phyloP scores from a whole-genome alignment of 1,140 invertebrate genomes.

The Doryteuthis pealeii region DNA sequence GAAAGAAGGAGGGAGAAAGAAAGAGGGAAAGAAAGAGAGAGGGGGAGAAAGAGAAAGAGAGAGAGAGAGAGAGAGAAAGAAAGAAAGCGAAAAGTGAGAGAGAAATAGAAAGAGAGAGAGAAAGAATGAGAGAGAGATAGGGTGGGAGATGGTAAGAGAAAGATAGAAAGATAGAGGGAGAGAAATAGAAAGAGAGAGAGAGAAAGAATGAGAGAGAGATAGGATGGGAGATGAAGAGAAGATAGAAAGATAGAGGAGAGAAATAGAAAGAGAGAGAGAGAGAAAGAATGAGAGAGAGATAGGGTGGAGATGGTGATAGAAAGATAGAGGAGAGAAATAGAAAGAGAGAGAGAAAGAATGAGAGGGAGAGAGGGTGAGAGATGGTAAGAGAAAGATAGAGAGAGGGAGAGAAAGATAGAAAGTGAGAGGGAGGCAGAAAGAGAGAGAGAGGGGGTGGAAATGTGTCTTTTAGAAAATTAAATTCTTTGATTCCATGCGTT shows the following conservation, averaged over 20 bases:
- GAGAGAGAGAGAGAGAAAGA: not conserved
- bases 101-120: not conserved
- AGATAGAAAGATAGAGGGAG: not conserved
- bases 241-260: not conserved
- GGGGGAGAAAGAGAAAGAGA: not conserved
- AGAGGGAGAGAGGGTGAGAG: not conserved
- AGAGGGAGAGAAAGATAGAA: not conserved
- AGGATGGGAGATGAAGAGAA: not conserved
- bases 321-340: not conserved
- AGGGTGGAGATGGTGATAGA: not conserved
- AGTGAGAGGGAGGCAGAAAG: too few species aligned
- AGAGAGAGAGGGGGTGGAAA: too few species aligned
- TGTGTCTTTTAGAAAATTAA: too few species aligned
- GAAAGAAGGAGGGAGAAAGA: not conserved
- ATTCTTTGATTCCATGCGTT: too few species aligned
- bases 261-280: not conserved
- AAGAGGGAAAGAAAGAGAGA: not conserved
- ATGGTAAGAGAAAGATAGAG: not conserved
- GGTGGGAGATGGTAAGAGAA: too few species aligned
- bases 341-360: not conserved
- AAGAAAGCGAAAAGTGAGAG: not conserved
- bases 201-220: not conserved
- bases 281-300: not conserved
- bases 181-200: not conserved
- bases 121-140: not conserved